Evolutionary conservation across 2,888 invertebrate species (phyloP), one percentile per base, ranked within the genome.

Genomic region (Drosophila acutilabella): DNA sequence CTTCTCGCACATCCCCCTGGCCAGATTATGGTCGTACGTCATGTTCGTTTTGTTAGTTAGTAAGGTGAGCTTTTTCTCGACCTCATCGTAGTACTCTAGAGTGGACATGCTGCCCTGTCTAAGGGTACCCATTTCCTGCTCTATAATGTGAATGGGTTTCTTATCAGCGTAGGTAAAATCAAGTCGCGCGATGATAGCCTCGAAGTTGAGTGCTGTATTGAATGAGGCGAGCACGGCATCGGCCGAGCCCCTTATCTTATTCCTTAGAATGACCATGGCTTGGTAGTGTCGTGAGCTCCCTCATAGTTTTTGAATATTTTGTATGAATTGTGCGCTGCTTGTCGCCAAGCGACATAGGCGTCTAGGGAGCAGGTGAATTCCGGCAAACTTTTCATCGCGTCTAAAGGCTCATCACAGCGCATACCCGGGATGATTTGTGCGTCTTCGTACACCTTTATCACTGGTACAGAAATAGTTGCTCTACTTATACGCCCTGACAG

Each of bases 131-230:
- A 53, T n/a, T 18, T 53, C 30, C 3, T 53, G 41, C 8, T 42
- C 41, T 0, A 42, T 53, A 7, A 53, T 6, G 11, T 26, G 20
- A 3, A 41, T 26, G 2, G 53, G 30, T 4, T 26, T 1, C 4
- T 52, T 52, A 11, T 16, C 14, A 3, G 23, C 14, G 20, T 41
- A 52, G 3, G 52, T 52, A 14, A 23, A 52, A 23, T 52, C 52
- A 6, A 52, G 10, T 14, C 52, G n/a, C 2, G 20, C 16, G 30
- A 47, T 47, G 13, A 47, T 47, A 20, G 47, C 47, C 13, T 47
- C n/a, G 13, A 47, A 47, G 14, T 47, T 47, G 2, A 47, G 23
- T 6, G 14, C n/a, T 2, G 47, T 47, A 14, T 26, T 26, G 14
- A 26, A 47, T 2, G 47, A 47, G 2, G 47, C 23, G 6, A 47